A percentile compares a stretch with the other conserved stretches of the same genome.
Conservation (phyloP, 2,797 vertebrate species). For the Dryobates pubescens region DNA sequence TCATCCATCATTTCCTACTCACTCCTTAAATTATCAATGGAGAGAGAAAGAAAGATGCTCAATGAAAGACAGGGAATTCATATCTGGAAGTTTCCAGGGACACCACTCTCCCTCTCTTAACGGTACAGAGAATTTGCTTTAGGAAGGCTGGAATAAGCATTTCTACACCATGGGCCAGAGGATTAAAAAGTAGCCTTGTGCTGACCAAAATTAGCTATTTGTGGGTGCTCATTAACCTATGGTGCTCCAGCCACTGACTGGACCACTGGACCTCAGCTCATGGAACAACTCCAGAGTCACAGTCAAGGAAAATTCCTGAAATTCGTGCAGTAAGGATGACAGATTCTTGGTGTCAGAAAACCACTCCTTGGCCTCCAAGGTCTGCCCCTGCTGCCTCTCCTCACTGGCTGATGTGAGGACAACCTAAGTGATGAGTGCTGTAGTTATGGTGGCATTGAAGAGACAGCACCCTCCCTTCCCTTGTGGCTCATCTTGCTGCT, state of each 20-base stretch:
- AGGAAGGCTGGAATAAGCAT: not conserved
- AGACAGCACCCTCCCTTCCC: not conserved
- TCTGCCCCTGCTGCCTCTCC: not conserved
- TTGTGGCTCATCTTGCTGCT: not conserved
- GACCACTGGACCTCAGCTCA: not conserved
- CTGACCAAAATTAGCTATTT: not conserved
- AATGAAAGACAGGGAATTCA: not conserved
- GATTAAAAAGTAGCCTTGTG: not conserved
- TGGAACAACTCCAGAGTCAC: not conserved
- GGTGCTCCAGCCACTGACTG: not conserved
- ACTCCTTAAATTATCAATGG: constrained; percentile 53
- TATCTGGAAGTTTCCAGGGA: constrained; percentile 28
- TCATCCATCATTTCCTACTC: constrained; percentile 56
- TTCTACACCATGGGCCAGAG: not conserved
- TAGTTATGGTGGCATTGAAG: not conserved
- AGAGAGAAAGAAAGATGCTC: not conserved
- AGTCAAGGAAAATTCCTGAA: not conserved
- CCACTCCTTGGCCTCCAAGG: not conserved
- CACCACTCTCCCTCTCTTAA: not conserved
- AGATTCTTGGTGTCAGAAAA: not conserved
- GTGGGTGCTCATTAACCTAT: not conserved
- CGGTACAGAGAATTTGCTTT: not conserved
- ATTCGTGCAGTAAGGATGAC: not conserved
- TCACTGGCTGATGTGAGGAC: not conserved
- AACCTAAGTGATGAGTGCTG: not conserved